phyloP scores from a whole-genome alignment of 2,797 vertebrate species.

The Argya squamiceps region DNA sequence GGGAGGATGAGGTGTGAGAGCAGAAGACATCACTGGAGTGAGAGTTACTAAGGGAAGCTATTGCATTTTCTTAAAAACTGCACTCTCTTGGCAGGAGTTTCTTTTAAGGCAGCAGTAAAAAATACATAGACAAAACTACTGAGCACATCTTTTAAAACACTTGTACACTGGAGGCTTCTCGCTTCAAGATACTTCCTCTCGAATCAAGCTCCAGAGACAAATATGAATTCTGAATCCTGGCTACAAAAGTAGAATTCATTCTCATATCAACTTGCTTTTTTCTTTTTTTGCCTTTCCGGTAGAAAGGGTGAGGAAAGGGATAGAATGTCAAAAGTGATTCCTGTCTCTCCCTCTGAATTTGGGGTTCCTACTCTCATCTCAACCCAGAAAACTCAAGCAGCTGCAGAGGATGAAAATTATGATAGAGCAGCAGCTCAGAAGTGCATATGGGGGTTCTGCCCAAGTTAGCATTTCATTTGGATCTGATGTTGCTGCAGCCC shows the following conservation, averaged over 20 bases:
- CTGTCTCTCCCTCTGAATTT: not conserved
- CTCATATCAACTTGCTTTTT: not conserved
- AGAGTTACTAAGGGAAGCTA: not conserved
- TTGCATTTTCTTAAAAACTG: slow-evolving; percentile 24
- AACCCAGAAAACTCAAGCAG: not conserved
- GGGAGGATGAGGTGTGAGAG: not conserved
- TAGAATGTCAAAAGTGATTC: not conserved
- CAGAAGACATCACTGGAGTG: not conserved
- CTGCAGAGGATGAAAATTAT: not conserved
- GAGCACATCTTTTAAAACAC: slow-evolving; percentile 2
- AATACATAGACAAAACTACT: not conserved
- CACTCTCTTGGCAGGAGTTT: slow-evolving; percentile 12
- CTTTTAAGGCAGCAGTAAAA: slow-evolving; percentile 42
- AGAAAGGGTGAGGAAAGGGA: not conserved
- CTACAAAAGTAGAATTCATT: not conserved
- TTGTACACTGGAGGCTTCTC: slow-evolving; percentile 24
- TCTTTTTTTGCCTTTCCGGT: not conserved
- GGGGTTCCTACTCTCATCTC: not conserved
- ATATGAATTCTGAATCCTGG: slow-evolving; percentile 1
- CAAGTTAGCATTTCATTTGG: not conserved
- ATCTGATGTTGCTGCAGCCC: not conserved
- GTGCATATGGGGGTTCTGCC: fast-evolving
- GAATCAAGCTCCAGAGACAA: slow-evolving; percentile 1
- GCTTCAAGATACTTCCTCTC: slow-evolving; percentile 11
- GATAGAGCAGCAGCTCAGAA: not conserved